Conservation (phyloP, 1,140 invertebrate genomes). For the Anastrepha ludens region DNA sequence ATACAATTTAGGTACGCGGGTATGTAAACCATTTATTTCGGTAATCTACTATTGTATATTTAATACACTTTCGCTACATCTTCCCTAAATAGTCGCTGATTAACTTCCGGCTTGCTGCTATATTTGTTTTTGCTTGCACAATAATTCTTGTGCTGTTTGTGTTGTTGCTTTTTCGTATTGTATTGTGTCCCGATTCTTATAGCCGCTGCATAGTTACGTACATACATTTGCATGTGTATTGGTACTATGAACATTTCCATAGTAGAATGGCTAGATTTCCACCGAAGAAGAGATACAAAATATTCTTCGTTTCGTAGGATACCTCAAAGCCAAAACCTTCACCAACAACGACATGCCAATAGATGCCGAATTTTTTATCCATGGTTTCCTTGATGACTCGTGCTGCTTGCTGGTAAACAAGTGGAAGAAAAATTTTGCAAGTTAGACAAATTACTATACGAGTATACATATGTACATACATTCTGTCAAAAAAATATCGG, state of each 20-base stretch:
- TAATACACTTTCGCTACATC: slow-evolving; percentile 34
- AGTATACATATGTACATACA: too few relatives aligned
- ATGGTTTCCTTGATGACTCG: slow-evolving; percentile 93
- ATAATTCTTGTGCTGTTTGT: neutral
- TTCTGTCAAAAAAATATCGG: too few relatives aligned
- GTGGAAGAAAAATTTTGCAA: neutral
- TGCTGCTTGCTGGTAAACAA: slow-evolving; percentile 79
- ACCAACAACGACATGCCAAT: slow-evolving; percentile 94
- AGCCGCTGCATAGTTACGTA: neutral
- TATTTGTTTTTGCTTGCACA: neutral
- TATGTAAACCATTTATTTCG: slow-evolving; percentile 47
- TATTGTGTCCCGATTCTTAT: neutral
- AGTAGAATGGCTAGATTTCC: slow-evolving; percentile 91
- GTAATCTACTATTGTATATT: slow-evolving; percentile 11
- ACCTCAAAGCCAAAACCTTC: slow-evolving; percentile 96
- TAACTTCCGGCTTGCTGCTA: neutral
- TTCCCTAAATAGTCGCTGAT: slow-evolving; percentile 31
- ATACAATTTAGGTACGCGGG: slow-evolving; percentile 41
- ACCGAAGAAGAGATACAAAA: slow-evolving; percentile 94
- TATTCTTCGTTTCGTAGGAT: slow-evolving; percentile 91
- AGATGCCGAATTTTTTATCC: slow-evolving; percentile 95
- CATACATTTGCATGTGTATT: neutral
- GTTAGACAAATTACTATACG: too few relatives aligned
- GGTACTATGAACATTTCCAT: slow-evolving; percentile 88
- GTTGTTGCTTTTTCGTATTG: neutral